Evolutionary conservation across 2,888 invertebrate species (phyloP).

Genomic region (Ceriagrion tenellum): DNA sequence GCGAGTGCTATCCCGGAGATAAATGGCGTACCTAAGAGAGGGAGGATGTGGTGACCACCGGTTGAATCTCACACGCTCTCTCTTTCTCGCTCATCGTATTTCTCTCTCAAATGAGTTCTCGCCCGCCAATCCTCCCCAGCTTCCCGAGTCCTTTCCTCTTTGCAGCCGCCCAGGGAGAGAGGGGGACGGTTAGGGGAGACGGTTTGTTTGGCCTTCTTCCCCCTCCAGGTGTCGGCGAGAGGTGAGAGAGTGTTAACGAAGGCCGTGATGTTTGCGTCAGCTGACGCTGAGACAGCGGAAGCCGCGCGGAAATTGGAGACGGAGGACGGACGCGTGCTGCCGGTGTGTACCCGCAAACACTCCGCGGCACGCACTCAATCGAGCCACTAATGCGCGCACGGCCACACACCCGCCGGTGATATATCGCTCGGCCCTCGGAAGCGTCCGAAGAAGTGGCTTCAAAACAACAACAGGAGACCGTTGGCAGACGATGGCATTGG

Average conservation of each 20-base stretch:
- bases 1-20: background rate
- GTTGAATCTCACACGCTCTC: background rate
- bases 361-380: background rate
- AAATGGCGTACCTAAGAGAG: background rate
- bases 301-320: constrained; percentile 12
- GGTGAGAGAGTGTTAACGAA: constrained; percentile 30
- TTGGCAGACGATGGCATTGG: background rate
- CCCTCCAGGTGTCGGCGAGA: background rate
- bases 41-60: background rate
- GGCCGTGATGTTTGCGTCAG: constrained; percentile 56
- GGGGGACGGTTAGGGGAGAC: too few species aligned
- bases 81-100: background rate
- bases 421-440: background rate
- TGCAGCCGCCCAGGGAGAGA: background rate
- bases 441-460: background rate
- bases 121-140: background rate
- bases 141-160: background rate
- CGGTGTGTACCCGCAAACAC: background rate
- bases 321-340: background rate
- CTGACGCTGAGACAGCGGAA: constrained; percentile 21
- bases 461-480: background rate
- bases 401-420: background rate
- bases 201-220: background rate
- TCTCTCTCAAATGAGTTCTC: background rate
- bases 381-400: background rate